Percentiles rank a stretch among this genome's conserved stretches.
phyloP scores from a whole-genome alignment of 2,888 invertebrate species.

The Pseudanteris insignis region DNA sequence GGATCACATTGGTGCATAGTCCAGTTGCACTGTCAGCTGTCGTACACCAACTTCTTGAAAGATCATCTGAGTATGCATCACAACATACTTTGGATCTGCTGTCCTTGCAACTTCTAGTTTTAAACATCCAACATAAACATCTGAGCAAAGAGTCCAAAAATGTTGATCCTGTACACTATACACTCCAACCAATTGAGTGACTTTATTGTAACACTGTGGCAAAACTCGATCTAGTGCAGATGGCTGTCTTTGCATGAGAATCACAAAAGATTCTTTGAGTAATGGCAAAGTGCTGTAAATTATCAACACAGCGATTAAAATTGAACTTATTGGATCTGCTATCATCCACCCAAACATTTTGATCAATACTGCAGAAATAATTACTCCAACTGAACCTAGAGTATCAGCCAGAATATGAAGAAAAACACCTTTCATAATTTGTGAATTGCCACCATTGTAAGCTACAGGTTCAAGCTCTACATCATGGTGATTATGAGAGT shows the following conservation, averaged over 20 bases:
- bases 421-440: slow-evolving; percentile 96
- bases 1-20: slow-evolving; percentile 75
- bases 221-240: slow-evolving; percentile 80
- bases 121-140: slow-evolving; percentile 89
- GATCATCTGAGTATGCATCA: slow-evolving; percentile 92
- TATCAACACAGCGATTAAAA: slow-evolving; percentile 93
- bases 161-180: slow-evolving; percentile 97
- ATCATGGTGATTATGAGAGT: slow-evolving; percentile 66
- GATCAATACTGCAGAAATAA: slow-evolving; percentile 93
- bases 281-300: slow-evolving; percentile 85
- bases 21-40: slow-evolving; percentile 92
- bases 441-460: slow-evolving; percentile 75
- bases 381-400: slow-evolving; percentile 95
- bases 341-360: slow-evolving; percentile 98
- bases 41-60: slow-evolving; percentile 92
- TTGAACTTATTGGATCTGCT: slow-evolving; percentile 97
- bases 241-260: slow-evolving; percentile 96
- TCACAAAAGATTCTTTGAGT: slow-evolving; percentile 86
- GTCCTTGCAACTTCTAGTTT: slow-evolving; percentile 95
- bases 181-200: slow-evolving; percentile 90
- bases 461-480: slow-evolving; percentile 67
- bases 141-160: slow-evolving; percentile 97
- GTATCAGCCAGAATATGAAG: slow-evolving; percentile 97
- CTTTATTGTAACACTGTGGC: slow-evolving; percentile 88
- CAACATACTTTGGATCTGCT: slow-evolving; percentile 91